These are phyloP conservation scores for Gymnocheta viridis DNA, from an alignment of 2,888 invertebrate species.

Conservation along the genomic window DNA sequence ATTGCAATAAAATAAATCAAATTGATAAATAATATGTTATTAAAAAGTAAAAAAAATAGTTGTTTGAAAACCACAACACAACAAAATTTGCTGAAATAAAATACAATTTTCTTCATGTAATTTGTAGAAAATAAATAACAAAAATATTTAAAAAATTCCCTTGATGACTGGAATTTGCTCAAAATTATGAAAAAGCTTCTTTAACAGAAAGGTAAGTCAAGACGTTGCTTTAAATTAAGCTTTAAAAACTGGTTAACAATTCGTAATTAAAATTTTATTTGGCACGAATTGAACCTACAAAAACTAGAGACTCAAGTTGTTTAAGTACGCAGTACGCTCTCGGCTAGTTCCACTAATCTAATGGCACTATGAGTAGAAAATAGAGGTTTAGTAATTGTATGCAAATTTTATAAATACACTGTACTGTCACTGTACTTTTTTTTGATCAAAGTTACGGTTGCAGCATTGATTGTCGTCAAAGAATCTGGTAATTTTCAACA, in stretches of 20 bases:
- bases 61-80: not conserved
- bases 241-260: constrained; percentile 2
- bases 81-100: not conserved
- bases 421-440: too few species aligned
- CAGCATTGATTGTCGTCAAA: too few species aligned
- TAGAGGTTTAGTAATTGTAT: too few species aligned
- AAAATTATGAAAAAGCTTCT: constrained; percentile 41
- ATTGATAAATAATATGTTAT: not conserved
- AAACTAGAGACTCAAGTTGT: not conserved
- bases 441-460: too few species aligned
- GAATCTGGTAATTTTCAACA: too few species aligned
- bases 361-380: too few species aligned
- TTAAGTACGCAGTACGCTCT: too few species aligned
- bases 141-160: not conserved
- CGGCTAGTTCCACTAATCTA: too few species aligned
- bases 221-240: not conserved
- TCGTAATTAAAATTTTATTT: constrained; percentile 46
- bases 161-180: constrained; percentile 22
- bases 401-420: too few species aligned
- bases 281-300: constrained; percentile 43
- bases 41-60: not conserved
- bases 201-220: constrained; percentile 49
- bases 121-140: not conserved
- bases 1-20: not conserved
- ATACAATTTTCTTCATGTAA: not conserved